Evolutionary conservation across 2,888 invertebrate species (phyloP), one percentile per base, ranked within the genome.

Genomic region (Lithodes maja): DNA sequence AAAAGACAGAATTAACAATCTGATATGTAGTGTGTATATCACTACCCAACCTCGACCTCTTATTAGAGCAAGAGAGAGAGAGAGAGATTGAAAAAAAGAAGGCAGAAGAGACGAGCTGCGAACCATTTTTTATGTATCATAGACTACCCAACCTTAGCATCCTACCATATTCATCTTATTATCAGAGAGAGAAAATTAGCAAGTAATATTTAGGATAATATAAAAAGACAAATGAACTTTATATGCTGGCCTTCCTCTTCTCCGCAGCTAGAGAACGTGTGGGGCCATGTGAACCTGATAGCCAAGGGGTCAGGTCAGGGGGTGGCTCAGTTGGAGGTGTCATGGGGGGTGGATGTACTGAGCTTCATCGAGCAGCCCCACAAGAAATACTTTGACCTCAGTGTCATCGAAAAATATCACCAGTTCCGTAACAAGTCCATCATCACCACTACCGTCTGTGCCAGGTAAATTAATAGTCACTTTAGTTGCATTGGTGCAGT

Each of bases 221-320:
- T 68, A 68, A 68, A 68, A 68, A 68, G 15, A 68, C 68, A 68
- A 68, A 68, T n/a, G n/a, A 5, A 69, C 12, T 5, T n/a, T 3
- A n/a, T 3, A 2, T n/a, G 17, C 7, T 61, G 12, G 12, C 61
- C 61, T 7, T 12, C 61, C 12, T 3, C n/a, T 15, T 50, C 49
- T 33, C 17, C 17, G 5, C 77, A 88, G 88, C 81, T 88, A 52
- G 88, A 88, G 52, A 92, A 93, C 75, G 94, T 94, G 1, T 94
- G 93, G 93, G 94, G 94, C n/a, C 93, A 93, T 90, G 93, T 94
- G 0, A 93, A 93, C 86, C 93, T 94, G 3, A 92, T 92, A 9
- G 94, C 94, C 7, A 93, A 93, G 90, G 94, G 94, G 54, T 93
- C 93, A 5, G 94, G 94, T 2, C 92, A 94, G 82, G 94, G 94